phyloP scores from a whole-genome alignment of 2,797 vertebrate species.

The Cyclopterus lumpus region DNA sequence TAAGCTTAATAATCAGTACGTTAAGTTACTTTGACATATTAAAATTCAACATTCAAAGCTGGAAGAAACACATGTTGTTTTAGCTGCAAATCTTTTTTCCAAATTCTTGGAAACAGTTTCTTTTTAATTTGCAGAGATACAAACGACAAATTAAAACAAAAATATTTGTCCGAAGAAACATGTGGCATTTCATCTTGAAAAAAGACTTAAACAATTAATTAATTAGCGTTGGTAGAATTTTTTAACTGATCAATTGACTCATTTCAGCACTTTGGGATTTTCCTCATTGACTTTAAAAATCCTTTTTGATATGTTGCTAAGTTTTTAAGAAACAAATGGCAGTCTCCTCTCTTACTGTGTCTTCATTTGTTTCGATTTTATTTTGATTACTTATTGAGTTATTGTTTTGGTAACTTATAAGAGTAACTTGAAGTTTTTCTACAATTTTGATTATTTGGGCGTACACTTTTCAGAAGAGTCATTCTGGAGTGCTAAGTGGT shows the following conservation, averaged over 20 bases:
- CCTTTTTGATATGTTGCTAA: background rate
- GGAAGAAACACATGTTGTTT: background rate
- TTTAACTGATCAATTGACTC: background rate
- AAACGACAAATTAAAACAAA: background rate
- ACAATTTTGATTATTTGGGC: background rate
- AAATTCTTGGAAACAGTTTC: too few relatives aligned
- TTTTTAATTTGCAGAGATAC: background rate
- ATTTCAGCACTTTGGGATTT: background rate
- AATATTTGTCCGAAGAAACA: background rate
- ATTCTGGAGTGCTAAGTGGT: slow-evolving; percentile 27
- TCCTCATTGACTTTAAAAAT: background rate
- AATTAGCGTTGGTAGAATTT: background rate
- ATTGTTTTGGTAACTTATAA: background rate
- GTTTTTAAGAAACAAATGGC: background rate
- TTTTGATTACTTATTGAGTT: background rate
- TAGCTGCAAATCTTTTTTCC: background rate
- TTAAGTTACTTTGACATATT: slow-evolving; percentile 17
- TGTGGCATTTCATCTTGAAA: background rate
- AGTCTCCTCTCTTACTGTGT: background rate
- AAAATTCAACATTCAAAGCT: too few relatives aligned
- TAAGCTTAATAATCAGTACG: slow-evolving; percentile 35
- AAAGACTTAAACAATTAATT: background rate
- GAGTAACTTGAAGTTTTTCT: background rate
- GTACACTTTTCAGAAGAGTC: slow-evolving; percentile 11
- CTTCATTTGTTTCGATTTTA: background rate